These are phyloP conservation scores for rabbit (Oryctolagus cuniculus) DNA, from an alignment of 2,113 vertebrate species.

Conservation along the genomic window mOryCun1.1 NC_091441.1:101358001-101358500, in stretches of 20 bases:
- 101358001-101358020: neutral
- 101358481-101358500: neutral
- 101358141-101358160: neutral
- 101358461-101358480: neutral
- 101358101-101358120: neutral
- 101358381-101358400: neutral
- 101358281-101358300: neutral
- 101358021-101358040: neutral
- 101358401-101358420: neutral
- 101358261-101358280: neutral
- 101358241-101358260: neutral
- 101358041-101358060: neutral
- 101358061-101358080: neutral
- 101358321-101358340: neutral
- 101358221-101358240: neutral
- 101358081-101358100: neutral
- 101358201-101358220: neutral
- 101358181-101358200: neutral
- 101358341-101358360: neutral
- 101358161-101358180: neutral
- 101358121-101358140: neutral
- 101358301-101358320: neutral
- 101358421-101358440: neutral
- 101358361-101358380: neutral
- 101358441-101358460: neutral